phyloP scores from a whole-genome alignment of 2,113 vertebrate species.

The Archilochus colubris region DNA sequence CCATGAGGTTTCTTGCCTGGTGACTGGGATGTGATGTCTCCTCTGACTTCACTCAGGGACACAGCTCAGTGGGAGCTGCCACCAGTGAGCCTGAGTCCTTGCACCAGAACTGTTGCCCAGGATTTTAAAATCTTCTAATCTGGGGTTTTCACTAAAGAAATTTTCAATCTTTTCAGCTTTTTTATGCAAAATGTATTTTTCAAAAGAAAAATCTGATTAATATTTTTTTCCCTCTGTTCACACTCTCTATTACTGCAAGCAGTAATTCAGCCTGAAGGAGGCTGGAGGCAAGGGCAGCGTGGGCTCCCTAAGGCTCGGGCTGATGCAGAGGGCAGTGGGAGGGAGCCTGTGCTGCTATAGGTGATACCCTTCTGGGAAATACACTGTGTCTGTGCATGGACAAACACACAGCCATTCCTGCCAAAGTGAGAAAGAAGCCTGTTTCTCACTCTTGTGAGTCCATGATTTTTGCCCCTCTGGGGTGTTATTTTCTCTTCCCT shows the following conservation, averaged over 20 bases:
- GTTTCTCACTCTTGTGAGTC: not conserved
- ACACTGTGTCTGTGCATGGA: not conserved
- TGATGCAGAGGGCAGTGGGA: not conserved
- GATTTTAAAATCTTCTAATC: not conserved
- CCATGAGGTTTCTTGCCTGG: not conserved
- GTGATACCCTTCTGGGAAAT: not conserved
- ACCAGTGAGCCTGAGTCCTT: not conserved
- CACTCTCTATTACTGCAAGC: not conserved
- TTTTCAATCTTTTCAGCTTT: not conserved
- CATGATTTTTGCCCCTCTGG: not conserved
- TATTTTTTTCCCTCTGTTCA: not conserved
- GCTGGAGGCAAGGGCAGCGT: not conserved
- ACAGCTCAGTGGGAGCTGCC: not conserved
- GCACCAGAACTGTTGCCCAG: not conserved
- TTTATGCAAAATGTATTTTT: not conserved
- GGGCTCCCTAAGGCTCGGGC: not conserved
- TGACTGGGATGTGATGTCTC: not conserved
- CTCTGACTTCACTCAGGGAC: fast-evolving
- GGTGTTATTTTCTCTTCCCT: not conserved
- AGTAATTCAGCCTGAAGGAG: not conserved
- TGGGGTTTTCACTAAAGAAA: not conserved
- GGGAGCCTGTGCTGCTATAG: not conserved
- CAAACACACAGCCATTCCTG: not conserved
- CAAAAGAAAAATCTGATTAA: not conserved
- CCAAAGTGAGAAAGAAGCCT: not conserved